A percentile compares a stretch with the other conserved stretches of the same genome.
These are phyloP conservation scores for Metacarcinus magister DNA, from an alignment of 2,888 invertebrate genomes.

Conservation along the genomic window DNA sequence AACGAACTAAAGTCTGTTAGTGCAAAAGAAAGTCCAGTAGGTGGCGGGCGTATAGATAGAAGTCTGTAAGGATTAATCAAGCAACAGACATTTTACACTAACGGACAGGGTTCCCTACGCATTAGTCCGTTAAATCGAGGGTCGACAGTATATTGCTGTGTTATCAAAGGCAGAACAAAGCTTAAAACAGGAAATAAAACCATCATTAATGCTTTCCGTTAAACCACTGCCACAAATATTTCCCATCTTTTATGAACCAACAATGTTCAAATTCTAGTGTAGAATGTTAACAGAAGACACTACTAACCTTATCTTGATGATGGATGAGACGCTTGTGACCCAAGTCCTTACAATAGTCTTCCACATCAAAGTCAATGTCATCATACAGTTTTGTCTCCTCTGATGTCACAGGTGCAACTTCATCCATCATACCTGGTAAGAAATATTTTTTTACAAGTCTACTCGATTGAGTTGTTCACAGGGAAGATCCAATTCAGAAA, in stretches of 20 bases:
- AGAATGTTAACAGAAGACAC: slow-evolving; percentile 17
- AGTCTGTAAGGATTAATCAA: no score
- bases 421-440: slow-evolving; percentile 88
- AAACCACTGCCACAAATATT: not conserved
- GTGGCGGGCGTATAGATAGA: no score
- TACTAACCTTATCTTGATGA: slow-evolving; percentile 89
- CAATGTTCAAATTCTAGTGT: slow-evolving; percentile 26
- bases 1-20: no score
- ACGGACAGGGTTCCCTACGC: no score
- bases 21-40: no score
- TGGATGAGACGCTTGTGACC: slow-evolving; percentile 90
- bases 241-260: not conserved
- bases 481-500: not conserved
- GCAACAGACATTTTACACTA: no score
- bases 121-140: no score
- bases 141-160: no score
- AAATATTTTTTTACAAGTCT: not conserved
- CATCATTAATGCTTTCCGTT: no score
- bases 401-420: slow-evolving; percentile 90
- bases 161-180: no score
- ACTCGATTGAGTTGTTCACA: not conserved
- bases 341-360: slow-evolving; percentile 90
- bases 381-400: slow-evolving; percentile 91
- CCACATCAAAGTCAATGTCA: slow-evolving; percentile 93
- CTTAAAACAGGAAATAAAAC: no score